Base-by-base conservation (phyloP, 2,113 vertebrate genomes). In the Arothron firmamentum region DNA sequence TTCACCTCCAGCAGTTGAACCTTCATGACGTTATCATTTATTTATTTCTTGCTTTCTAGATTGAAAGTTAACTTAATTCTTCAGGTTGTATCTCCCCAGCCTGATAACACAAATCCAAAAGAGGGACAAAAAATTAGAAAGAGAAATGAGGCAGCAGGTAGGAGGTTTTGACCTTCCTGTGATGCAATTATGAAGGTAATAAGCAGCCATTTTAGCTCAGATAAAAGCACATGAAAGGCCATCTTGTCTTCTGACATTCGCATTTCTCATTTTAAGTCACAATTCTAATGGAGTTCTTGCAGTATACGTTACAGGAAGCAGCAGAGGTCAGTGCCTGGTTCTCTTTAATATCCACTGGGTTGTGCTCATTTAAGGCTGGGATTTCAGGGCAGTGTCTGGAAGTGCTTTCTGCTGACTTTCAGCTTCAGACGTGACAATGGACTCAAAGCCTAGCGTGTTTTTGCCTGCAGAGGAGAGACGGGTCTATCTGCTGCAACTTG, bases 251-350 rank as follows among this genome's bases (percentile, higher is more conserved):
- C 20, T 15, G 54, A 68, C 63, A 72, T 67, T 59, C 60, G 50
- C 25, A 59, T 5, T 59, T 47, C 52, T 42, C 4, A 1, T 69
- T 52, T 48, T 17, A 46, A 16, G 48, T 57, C 59, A 38, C 41
- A 62, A 51, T 56, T 59, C 45, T 46, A 10, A 63, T 13, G 18
- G 8, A 62, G 48, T 38, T 20, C 19, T 17, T 16, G 42, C 52
- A 20, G 38, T 65, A 17, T 75, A 41, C 14, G 56, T 69, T 64
- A 67, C 69, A 78, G 67, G 58, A 75, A 75, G 54, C 60, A 55
- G 20, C 52, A 16, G 61, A 60, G 51, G 20, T 6, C 1, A 2
- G 51, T 63, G 53, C 38, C 64, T 67, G 68, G 65, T 84, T 80
- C 70, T 20, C n/a, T 77, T 84, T 60, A 67, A 66, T 51, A 65